Evolutionary conservation across 2,888 invertebrate species (phyloP), one percentile per base, ranked within the genome.

Genomic region (Minunthozetes semirufus): DNA sequence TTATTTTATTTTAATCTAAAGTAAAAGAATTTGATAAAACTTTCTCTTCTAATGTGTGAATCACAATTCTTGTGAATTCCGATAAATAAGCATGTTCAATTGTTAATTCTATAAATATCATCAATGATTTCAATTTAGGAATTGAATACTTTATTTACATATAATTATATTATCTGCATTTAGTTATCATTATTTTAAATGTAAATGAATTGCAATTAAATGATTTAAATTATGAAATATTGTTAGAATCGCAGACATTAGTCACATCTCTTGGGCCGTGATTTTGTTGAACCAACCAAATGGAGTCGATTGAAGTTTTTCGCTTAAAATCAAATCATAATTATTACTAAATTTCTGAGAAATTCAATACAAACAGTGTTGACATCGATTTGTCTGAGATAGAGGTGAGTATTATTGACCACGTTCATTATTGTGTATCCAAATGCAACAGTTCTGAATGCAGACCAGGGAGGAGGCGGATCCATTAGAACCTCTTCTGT

Each of bases 381-480:
- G 78, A 81, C 83, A 0, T 84, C 83, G 15, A 84, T 81, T 77
- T 83, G 82, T 71, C 83, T 82, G 53, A 83, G 68, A 76, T 81
- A 80, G 4, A 84, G 76, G 78, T 84, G 84, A n/a, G 82, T 82
- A 38, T 76, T 72, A 77, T 84, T 84, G 73, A 79, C 76, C 9
- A 78, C 76, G 11, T 71, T 80, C 80, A 84, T 80, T 42, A 82
- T 77, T 0, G 82, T 82, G 77, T 82, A 84, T 15, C 84, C 83
- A 77, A 83, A 84, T 77, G 84, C 84, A 25, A 78, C 79, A 72
- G 80, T 81, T 56, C 81, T 81, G 77, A 81, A 82, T 4, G 83
- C 84, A 50, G 82, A 82, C 83, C 82, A 84, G 0, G 73, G 75
- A 19, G 77, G 77, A 0, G 75, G 72, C 0, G 78, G 76, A 5